Base-by-base conservation (phyloP, 2,797 vertebrate species). In the Knipowitschia caucasica region DNA sequence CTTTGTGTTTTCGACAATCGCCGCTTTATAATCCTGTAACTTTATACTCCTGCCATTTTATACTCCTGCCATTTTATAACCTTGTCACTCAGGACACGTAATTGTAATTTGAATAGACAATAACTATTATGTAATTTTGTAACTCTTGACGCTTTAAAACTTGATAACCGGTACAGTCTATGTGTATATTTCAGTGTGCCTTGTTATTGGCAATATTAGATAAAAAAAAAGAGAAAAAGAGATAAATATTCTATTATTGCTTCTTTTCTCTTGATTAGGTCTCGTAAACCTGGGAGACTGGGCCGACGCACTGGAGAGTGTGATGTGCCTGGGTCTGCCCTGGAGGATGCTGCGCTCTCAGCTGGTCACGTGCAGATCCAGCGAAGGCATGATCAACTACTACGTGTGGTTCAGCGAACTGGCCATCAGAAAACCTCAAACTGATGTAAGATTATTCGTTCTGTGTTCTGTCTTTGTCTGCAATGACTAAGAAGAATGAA, bases 331-430 rank as follows among this genome's bases (percentile, higher is more conserved):
- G 5, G 89, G 91, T 0, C 58, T 99, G 61, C 96, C 95, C 1
- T 98, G 95, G 95, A 72, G 92, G 56, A 89, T 94, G 89, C 84
- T 98, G 25, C 77, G 89, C 47, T 80, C 71, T 0, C 96, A 98
- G 77, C 90, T 98, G 35, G 83, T 93, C 68, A 80, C 58, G 69
- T 27, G 63, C 64, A 88, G 71, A 62, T 57, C 68, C 0, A 20
- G 10, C 0, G 78, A 88, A 0, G 80, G 81, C 53, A 73, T 60
- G 66, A 69, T 99, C 56, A 69, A 93, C 45, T 98, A 98, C 82
- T 62, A 75, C 8, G 73, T 79, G 27, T 99, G 96, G 95, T 90
- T 98, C 52, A 67, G 84, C 0, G 89, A 93, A 56, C 88, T 96
- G 8, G 88, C 92, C 64, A 84, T 94, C 57, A 91, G 89, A 53